Evolutionary conservation across 1,140 invertebrate species (phyloP), one percentile per base, ranked within the genome.

Genomic region (Lasioglossum baleicum): DNA sequence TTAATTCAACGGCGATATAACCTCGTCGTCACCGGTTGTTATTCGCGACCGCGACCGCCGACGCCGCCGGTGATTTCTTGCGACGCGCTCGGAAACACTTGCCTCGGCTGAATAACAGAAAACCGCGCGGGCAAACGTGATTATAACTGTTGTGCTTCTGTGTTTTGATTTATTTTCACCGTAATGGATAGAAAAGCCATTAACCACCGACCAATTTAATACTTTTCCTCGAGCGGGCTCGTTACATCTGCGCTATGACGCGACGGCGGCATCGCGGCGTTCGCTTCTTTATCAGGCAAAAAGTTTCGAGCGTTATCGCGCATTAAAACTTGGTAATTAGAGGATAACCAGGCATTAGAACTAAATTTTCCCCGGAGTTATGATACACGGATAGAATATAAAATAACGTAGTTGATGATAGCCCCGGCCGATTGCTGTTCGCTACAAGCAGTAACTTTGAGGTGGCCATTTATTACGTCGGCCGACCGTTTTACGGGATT

Each of bases 331-430:
- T 56, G 22, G 13, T 58, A 79, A 79, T 56, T 79, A 60, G 26
- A 20, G 44, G 22, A 17, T 11, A 22, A 63, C 2, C 15, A 10
- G 10, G 40, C 17, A 79, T 73, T 48, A 48, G 51, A 58, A 53
- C 22, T 70, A 61, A 79, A 73, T 31, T 31, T 48, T 53, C 40
- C 48, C 2, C 10, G 11, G 31, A 79, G 22, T 79, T 66, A 73
- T 53, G 76, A 73, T 58, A 22, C 76, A 65, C 22, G 76, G 65
- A 73, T 26, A 7, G 51, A 65, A 79, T 73, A 73, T 73, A 66
- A 79, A 79, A 58, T 73, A 73, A 79, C 40, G 48, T 58, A 0
- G 4, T n/a, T 63, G 76, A 79, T 66, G 76, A 79, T 65, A 65
- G 61, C 61, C 8, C 4, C 26, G 48, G 31, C 8, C 69, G 44